Conservation (phyloP, 2,888 invertebrate species). For the Xestia c-nigrum region DNA sequence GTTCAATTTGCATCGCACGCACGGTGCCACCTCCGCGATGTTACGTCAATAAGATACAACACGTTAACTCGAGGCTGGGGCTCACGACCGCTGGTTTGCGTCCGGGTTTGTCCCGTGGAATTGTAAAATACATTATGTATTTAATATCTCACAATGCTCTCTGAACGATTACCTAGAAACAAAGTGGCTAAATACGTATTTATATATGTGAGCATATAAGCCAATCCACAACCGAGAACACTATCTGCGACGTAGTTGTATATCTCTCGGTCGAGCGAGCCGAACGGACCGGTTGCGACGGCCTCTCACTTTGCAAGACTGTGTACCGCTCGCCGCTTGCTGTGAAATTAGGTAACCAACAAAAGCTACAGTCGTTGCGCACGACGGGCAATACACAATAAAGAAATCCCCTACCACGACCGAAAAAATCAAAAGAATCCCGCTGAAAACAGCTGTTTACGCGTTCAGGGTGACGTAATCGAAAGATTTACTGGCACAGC, state of each 20-base stretch:
- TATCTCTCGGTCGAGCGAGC: slow-evolving; percentile 86
- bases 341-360: slow-evolving; percentile 90
- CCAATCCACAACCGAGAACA: slow-evolving; percentile 71
- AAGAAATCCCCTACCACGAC: slow-evolving; percentile 78
- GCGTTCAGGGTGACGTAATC: slow-evolving; percentile 75
- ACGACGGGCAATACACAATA: slow-evolving; percentile 80
- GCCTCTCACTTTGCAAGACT: slow-evolving; percentile 90
- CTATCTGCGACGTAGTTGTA: slow-evolving; percentile 78
- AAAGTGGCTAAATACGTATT: slow-evolving; percentile 74
- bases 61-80: slow-evolving; percentile 86
- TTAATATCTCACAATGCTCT: slow-evolving; percentile 64
- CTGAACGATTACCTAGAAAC: slow-evolving; percentile 71
- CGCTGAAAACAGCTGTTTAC: slow-evolving; percentile 73
- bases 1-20: slow-evolving; percentile 80
- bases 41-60: slow-evolving; percentile 90
- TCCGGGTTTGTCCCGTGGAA: slow-evolving; percentile 87
- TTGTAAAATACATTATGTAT: slow-evolving; percentile 69
- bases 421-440: slow-evolving; percentile 70
- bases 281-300: slow-evolving; percentile 88
- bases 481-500: slow-evolving; percentile 69
- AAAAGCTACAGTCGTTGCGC: slow-evolving; percentile 84
- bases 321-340: slow-evolving; percentile 85
- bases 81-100: slow-evolving; percentile 84
- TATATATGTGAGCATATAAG: slow-evolving; percentile 64
- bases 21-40: slow-evolving; percentile 83